These are phyloP conservation scores for Podiceps cristatus DNA, from an alignment of 2,113 vertebrate species.

Conservation along the genomic window DNA sequence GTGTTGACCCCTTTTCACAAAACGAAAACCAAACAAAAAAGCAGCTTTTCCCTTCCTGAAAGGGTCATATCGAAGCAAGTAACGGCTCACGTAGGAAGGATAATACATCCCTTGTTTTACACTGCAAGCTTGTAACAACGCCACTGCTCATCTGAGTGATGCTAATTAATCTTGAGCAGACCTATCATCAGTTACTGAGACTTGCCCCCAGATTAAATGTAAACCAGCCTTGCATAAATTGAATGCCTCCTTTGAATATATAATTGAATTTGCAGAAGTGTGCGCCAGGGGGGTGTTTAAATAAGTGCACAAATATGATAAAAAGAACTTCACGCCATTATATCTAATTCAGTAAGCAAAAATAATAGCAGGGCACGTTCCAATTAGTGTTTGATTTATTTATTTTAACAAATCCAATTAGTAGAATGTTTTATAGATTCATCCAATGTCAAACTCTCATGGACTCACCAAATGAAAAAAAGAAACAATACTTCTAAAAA, in stretches of 20 bases:
- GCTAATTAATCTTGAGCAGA: conserved; percentile 77
- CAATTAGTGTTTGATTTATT: conserved; percentile 86
- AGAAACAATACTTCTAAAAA: conserved; percentile 15
- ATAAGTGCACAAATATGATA: conserved; percentile 85
- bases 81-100: not conserved
- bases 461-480: conserved; percentile 60
- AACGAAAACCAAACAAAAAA: not conserved
- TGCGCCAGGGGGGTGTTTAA: conserved; percentile 82
- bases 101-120: conserved; percentile 51
- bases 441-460: conserved; percentile 81
- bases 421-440: conserved; percentile 83
- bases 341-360: conserved; percentile 86
- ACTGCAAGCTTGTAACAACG: conserved; percentile 55
- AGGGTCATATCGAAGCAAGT: conserved; percentile 20
- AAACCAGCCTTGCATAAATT: conserved; percentile 82
- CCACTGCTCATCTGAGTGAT: conserved; percentile 63
- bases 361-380: conserved; percentile 81
- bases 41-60: not conserved
- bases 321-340: conserved; percentile 80
- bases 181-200: conserved; percentile 67
- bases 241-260: conserved; percentile 77
- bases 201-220: conserved; percentile 79
- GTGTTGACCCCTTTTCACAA: not conserved
- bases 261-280: conserved; percentile 84
- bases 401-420: conserved; percentile 86